These are phyloP conservation scores for Phrynocephalus vlangalii DNA, from an alignment of 2,797 vertebrate genomes.

Conservation along the genomic window DNA sequence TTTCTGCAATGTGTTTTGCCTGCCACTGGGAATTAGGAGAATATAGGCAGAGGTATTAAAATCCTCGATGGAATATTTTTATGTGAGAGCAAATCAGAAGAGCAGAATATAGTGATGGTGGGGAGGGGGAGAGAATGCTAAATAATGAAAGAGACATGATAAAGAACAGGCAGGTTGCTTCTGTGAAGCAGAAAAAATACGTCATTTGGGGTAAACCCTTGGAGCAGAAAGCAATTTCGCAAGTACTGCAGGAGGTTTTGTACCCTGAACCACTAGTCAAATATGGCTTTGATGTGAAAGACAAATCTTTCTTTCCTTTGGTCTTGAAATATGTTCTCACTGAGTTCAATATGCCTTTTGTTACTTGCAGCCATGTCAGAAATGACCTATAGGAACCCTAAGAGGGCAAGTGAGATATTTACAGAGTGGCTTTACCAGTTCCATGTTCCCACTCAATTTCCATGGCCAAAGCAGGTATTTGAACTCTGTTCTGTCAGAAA, in stretches of 20 bases:
- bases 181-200: constrained; percentile 3
- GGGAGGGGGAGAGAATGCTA: neutral
- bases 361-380: no score
- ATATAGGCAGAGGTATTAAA: constrained; percentile 1
- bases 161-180: constrained; percentile 10
- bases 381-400: no score
- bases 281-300: constrained; percentile 29
- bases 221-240: constrained; percentile 4
- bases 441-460: no score
- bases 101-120: constrained; percentile 15
- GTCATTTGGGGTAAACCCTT: constrained; percentile 17
- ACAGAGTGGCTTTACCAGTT: no score
- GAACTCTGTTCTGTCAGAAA: neutral
- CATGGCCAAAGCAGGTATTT: no score
- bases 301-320: neutral
- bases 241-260: neutral
- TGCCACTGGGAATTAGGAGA: neutral
- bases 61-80: neutral
- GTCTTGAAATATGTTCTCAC: constrained; percentile 27
- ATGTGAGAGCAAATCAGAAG: constrained; percentile 1
- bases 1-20: neutral
- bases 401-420: no score
- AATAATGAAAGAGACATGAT: constrained; percentile 11
- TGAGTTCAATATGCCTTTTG: neutral
- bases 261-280: constrained; percentile 21